Evolutionary conservation across 2,888 invertebrate species (phyloP).

Genomic region (Alcis repandata): DNA sequence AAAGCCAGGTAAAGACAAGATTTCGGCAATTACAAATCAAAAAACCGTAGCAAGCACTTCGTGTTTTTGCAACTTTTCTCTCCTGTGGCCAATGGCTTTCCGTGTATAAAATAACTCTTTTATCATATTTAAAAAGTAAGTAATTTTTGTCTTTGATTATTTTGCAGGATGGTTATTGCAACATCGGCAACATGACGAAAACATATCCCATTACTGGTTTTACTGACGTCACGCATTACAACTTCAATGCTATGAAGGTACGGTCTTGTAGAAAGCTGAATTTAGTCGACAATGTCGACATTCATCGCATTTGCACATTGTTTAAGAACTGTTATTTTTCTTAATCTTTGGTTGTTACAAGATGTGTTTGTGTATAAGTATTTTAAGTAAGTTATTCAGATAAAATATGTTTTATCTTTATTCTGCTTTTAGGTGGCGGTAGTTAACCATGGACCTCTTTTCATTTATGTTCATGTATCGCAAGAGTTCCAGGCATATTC

Average conservation of each 20-base stretch:
- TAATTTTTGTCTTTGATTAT: not conserved
- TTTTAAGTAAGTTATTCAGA: no score
- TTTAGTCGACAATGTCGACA: no score
- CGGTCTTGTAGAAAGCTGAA: no score
- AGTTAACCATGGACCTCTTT: constrained; percentile 94
- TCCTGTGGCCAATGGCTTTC: no score
- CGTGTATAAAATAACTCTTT: no score
- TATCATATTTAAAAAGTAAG: not conserved
- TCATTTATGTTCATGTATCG: constrained; percentile 93
- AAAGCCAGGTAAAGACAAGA: constrained; percentile 87
- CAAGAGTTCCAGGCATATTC: constrained; percentile 71
- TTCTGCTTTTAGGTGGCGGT: constrained; percentile 87
- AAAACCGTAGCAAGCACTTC: no score
- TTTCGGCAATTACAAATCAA: no score
- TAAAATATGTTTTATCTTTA: not conserved
- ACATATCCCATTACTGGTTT: constrained; percentile 91
- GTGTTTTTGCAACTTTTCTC: no score
- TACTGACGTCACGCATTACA: constrained; percentile 92
- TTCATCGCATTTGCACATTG: no score
- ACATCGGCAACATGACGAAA: constrained; percentile 88
- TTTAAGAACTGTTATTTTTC: no score
- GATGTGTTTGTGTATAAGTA: no score
- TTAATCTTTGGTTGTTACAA: no score
- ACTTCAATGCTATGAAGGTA: constrained; percentile 89
- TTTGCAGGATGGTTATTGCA: constrained; percentile 93